phyloP scores from a whole-genome alignment of 2,797 vertebrate genomes.

The Poliocrania exsul region DNA sequence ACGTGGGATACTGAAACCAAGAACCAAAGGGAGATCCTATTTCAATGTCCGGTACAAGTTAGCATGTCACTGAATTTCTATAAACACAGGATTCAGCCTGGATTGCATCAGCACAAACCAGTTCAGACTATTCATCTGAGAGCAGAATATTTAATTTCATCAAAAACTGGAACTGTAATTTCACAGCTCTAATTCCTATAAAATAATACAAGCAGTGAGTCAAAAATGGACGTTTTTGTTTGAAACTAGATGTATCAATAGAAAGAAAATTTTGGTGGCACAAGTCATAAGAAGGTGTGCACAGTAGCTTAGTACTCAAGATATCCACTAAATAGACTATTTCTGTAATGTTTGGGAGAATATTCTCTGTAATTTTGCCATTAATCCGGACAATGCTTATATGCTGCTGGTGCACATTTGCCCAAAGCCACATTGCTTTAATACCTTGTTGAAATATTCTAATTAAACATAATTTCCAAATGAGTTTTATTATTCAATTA shows the following conservation, averaged over 20 bases:
- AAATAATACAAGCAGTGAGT: background rate
- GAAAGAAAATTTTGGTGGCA: background rate
- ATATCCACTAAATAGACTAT: background rate
- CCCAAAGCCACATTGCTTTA: background rate
- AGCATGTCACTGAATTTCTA: background rate
- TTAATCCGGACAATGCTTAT: background rate
- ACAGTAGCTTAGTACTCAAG: background rate
- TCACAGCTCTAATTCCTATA: background rate
- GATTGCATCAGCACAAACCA: conserved; percentile 15
- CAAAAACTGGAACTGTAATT: conserved; percentile 17
- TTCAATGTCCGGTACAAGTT: background rate
- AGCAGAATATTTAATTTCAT: conserved; percentile 8
- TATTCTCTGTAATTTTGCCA: background rate
- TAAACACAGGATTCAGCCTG: background rate
- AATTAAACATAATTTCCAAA: background rate
- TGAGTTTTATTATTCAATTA: background rate
- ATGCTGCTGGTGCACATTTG: background rate
- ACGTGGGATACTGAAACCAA: background rate
- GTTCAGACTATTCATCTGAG: background rate
- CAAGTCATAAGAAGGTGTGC: background rate
- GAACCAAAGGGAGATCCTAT: background rate
- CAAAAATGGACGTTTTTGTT: background rate
- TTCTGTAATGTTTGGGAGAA: background rate
- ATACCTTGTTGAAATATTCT: background rate
- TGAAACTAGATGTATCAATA: background rate